Base-by-base conservation (phyloP, 2,797 vertebrate species). In the Otolemur crassicaudatus region DNA sequence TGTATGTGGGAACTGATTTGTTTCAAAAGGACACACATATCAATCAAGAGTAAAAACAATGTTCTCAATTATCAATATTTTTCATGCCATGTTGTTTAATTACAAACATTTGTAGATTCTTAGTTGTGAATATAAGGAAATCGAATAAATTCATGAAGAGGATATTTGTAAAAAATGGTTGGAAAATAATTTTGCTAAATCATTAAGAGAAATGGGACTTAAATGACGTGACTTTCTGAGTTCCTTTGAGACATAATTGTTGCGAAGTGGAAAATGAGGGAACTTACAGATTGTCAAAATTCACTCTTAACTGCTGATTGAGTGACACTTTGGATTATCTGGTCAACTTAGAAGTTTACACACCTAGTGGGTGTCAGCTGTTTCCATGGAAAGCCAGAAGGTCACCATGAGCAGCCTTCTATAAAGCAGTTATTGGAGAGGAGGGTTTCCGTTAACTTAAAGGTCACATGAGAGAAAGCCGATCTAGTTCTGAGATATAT, bases 1-100 rank as follows among this genome's bases (percentile, higher is more conserved):
- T 49, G 17, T 67, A 22, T 29, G 34, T 84, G 34, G 92, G 40
- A 94, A 79, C 27, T 49, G 61, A 23, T 29, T 58, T 82, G 14
- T 92, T 95, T 89, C 31, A 88, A 96, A 91, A 46, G 22, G 91
- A 58, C 46, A 22, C 46, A 53, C n/a, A 31, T 80, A 60, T 84
- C 6, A 67, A 37, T 49, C 80, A 94, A 63, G 12, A 31, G 7
- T 70, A 63, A 93, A 94, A 90, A 83, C 40, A 20, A 58, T 40
- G 22, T 23, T 77, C 53, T 86, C 29, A 73, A 14, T 76, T 67
- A 61, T 95, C 94, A 95, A 10, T 34, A 76, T 75, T 29, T 63
- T 81, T 56, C 43, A 77, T 77, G 14, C 40, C 67, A 90, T 37
- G 16, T 67, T 88, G 11, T 40, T 88, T 67, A 72, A 60, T 73